Base-by-base conservation (phyloP, 2,797 vertebrate species). In the Melanotaenia pygmaea region DNA sequence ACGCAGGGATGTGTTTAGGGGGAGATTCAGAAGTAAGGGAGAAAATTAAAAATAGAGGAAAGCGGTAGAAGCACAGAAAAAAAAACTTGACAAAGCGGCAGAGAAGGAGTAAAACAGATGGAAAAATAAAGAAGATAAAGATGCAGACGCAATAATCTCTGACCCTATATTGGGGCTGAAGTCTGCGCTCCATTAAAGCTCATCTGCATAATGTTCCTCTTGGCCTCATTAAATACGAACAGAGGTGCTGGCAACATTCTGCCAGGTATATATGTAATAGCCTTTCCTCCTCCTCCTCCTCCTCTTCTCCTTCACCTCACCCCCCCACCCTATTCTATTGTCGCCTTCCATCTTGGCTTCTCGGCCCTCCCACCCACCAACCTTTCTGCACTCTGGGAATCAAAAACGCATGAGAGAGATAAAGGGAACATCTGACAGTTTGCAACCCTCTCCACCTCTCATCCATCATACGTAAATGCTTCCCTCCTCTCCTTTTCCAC, bases 201-300 rank as follows among this genome's bases (percentile, higher is more conserved):
- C 76, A 93, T 94, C 89, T 91, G 87, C 92, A 94, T 93, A 94
- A 94, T 91, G 86, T 78, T 88, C 81, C 76, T 86, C 61, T 58
- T 83, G 82, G 89, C 81, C 84, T 91, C 87, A 90, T 93, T 91
- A 88, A 79, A 70, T 82, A 86, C 65, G 75, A 82, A 78, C 78
- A 69, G 74, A 86, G 82, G 66, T 81, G 74, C 77, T 57, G 53
- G 80, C 67, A 74, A 83, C 77, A 85, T 75, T 76, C 73, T 81
- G 65, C 64, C 80, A 88, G 85, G 79, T 80, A 69, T 74, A 70
- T 63, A 69, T 64, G 62, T 64, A 64, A 85, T 76, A 64, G 73
- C 65, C 69, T 81, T 72, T 67, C 66, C 74, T 64, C 63, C 59
- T 35, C 66, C 74, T 64, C 63, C 59, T 35, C 28, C 50, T 66